Base-by-base conservation (phyloP, 2,888 invertebrate genomes). In the Euzetes globulus region DNA sequence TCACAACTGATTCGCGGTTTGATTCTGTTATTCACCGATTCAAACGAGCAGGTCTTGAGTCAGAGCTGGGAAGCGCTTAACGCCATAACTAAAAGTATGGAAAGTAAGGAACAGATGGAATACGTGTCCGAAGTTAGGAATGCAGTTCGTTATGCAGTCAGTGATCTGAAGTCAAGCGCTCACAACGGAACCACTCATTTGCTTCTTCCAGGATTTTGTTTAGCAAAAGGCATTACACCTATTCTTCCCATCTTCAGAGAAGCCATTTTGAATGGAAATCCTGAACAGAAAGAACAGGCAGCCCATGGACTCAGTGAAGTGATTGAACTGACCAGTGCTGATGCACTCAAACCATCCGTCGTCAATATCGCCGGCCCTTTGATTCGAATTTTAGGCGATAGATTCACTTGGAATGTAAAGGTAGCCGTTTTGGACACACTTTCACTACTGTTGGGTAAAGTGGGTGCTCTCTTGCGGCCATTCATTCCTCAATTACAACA, bases 401-500 rank as follows among this genome's bases (percentile, higher is more conserved):
- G 97, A 76, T 98, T 96, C 84, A 91, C 91, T 80, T 89, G 91
- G 80, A 92, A 90, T 80, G 94, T 98, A 0, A 98, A 98, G 84
- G 93, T 94, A 0, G 94, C 97, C 41, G 95, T 99, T 45, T 85
- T 99, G 33, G 95, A 97, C 82, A 95, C 96, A 0, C 85, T 99
- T 29, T 94, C 94, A 0, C 87, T 91, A 77, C 86, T 99, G n/a
- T 85, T 99, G 13, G 89, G 89, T 45, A 98, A 97, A 88, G 92
- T 96, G 77, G 95, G 95, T 63, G 88, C 90, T 50, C 91, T 94
- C 89, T 84, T 99, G 83, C 96, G 96, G 83, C 97, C 98, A 82
- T 99, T 99, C 85, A 86, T 98, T 80, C 98, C 99, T 1, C 99
- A 99, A 84, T 87, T 99, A 52, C 98, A 98, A 86, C 97, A 97